Conservation (phyloP, 2,888 invertebrate genomes). For the Aspidiotus rigidus region DNA sequence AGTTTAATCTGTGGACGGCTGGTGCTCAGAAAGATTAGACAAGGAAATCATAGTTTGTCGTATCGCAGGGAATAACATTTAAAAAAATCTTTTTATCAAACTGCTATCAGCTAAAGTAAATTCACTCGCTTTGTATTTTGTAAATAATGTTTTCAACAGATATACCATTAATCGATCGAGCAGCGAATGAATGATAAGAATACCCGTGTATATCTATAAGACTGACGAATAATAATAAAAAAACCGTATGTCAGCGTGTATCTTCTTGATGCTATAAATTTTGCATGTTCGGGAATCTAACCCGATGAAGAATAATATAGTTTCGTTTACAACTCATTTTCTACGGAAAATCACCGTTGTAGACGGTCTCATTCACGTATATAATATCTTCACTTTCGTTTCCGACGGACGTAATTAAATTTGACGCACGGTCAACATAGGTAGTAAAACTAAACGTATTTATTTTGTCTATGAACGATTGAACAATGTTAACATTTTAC, state of each 20-base stretch:
- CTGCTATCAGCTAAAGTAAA: constrained; percentile 28
- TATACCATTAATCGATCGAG: constrained; percentile 12
- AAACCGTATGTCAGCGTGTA: no score
- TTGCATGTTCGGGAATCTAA: no score
- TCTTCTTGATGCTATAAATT: no score
- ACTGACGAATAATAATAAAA: no score
- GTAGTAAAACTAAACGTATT: constrained; percentile 1
- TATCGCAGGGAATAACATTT: constrained; percentile 7
- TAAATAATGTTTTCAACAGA: neutral
- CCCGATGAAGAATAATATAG: no score
- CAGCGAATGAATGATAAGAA: neutral
- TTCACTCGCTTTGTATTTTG: neutral
- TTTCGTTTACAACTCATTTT: no score
- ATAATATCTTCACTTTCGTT: no score
- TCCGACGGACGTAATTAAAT: no score
- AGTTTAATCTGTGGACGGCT: constrained; percentile 26
- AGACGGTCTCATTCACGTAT: no score
- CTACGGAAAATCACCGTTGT: no score
- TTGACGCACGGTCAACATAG: no score
- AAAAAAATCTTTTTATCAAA: constrained; percentile 24
- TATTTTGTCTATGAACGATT: constrained; percentile 15
- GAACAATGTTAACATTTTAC: constrained; percentile 19
- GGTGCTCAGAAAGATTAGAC: constrained; percentile 24
- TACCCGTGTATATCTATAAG: no score
- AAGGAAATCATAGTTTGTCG: constrained; percentile 22